Conservation (phyloP, 2,113 vertebrate species). For the Heloderma charlesbogerti region DNA sequence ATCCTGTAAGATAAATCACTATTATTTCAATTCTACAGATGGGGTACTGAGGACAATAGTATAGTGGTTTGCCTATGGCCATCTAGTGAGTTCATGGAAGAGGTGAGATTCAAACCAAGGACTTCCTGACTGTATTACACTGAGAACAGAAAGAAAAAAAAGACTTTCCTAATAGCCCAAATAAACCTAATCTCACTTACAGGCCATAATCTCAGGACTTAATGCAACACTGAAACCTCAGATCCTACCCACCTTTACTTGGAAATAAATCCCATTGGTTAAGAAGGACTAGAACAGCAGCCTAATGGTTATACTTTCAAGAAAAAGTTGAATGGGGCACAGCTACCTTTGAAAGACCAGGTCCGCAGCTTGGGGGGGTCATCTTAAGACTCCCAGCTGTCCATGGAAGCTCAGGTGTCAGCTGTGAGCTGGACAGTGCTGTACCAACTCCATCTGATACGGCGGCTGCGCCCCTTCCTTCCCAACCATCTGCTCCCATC, state of each 20-base stretch:
- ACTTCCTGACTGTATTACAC: not conserved
- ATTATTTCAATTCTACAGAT: not conserved
- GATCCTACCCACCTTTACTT: not conserved
- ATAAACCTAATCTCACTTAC: not conserved
- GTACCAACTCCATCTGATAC: no score
- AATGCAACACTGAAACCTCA: not conserved
- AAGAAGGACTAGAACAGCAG: not conserved
- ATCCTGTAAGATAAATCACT: not conserved
- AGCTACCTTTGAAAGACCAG: no score
- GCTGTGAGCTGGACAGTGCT: no score
- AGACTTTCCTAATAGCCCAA: not conserved
- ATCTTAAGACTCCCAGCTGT: no score
- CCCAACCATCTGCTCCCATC: no score
- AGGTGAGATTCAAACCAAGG: not conserved
- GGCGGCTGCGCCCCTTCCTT: no score
- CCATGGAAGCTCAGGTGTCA: no score
- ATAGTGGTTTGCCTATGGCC: not conserved
- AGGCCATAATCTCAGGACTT: not conserved
- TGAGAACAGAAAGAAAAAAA: not conserved
- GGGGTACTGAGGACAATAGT: no score
- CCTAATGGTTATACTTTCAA: not conserved
- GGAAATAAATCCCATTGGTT: not conserved
- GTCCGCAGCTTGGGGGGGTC: no score
- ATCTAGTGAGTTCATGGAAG: not conserved
- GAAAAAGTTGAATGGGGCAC: no score